Base-by-base conservation (phyloP, 2,113 vertebrate genomes). In the Archocentrus centrarchus region DNA sequence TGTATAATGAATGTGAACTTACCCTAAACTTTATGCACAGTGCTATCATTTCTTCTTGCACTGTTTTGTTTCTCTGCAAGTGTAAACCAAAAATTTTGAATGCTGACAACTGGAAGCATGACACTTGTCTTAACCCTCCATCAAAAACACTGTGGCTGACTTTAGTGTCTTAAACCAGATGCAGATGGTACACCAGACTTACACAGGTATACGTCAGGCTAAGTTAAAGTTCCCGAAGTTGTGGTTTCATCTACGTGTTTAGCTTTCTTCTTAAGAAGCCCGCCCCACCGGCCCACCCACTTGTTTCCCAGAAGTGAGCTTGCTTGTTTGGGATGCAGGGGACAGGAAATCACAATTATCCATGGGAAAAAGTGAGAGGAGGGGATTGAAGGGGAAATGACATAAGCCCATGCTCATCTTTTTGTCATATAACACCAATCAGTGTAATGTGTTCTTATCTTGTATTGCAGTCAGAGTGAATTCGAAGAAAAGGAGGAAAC, bases 251-350 rank as follows among this genome's bases (percentile, higher is more conserved):
- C 86, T 83, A 89, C 81, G 75, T 88, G 87, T 90, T 78, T 35
- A 50, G 63, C 44, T 68, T 88, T 77, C 70, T 44, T 84, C 79
- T 70, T 77, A 20, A 78, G 59, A 70, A 53, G 27, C 11, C 57
- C 13, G 17, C 68, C 58, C 10, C 11, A 22, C 22, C 37, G 7
- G 18, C 75, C 82, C 66, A 64, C 90, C 81, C 64, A 84, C 44
- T 53, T 20, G 0, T 89, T 90, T 91, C 91, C 92, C 91, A 87
- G 88, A 93, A 91, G 87, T 84, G 83, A 30, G 9, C 41, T 59
- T 90, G 86, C 89, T 92, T 90, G 64, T 84, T 61, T 59, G 62
- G 70, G 81, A 59, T 63, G 35, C 50, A 66, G 75, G 75, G 35
- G 66, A 88, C 3, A 58, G 87, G 82, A 84, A 90, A 87, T 80